These are phyloP conservation scores for Decapterus maruadsi DNA, from an alignment of 2,797 vertebrate species.

Conservation along the genomic window DNA sequence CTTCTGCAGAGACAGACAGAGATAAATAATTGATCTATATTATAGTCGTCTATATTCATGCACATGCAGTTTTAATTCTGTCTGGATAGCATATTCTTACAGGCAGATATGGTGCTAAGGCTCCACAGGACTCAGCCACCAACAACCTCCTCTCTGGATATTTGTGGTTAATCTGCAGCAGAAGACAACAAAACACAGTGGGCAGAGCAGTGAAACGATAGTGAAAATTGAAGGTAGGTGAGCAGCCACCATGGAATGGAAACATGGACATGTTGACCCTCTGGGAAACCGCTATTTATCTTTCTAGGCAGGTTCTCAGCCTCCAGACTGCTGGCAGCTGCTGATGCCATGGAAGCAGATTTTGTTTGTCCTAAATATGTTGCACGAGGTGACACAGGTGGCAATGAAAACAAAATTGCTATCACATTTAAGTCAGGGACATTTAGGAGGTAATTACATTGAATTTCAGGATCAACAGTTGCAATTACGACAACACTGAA, in stretches of 20 bases:
- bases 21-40: background rate
- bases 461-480: conserved; percentile 15
- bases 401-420: conserved; percentile 63
- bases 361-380: conserved; percentile 51
- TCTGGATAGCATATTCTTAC: conserved; percentile 85
- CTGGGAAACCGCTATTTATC: conserved; percentile 75
- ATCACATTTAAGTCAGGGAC: conserved; percentile 57
- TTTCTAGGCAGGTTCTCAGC: conserved; percentile 76
- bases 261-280: conserved; percentile 82
- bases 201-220: conserved; percentile 38
- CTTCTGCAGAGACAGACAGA: conserved; percentile 85
- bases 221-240: conserved; percentile 54
- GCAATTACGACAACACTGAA: conserved; percentile 6
- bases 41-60: background rate
- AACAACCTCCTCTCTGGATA: conserved; percentile 97
- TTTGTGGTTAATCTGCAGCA: conserved; percentile 96
- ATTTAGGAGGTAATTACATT: background rate
- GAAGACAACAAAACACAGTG: conserved; percentile 32
- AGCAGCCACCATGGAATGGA: conserved; percentile 69
- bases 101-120: conserved; percentile 96
- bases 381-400: conserved; percentile 56
- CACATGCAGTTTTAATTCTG: background rate
- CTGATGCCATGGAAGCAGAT: conserved; percentile 53
- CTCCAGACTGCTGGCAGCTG: conserved; percentile 66
- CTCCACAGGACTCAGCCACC: conserved; percentile 98